phyloP scores from a whole-genome alignment of 92 coral and sea anemone species.

The Plumapathes pennacea region DNA sequence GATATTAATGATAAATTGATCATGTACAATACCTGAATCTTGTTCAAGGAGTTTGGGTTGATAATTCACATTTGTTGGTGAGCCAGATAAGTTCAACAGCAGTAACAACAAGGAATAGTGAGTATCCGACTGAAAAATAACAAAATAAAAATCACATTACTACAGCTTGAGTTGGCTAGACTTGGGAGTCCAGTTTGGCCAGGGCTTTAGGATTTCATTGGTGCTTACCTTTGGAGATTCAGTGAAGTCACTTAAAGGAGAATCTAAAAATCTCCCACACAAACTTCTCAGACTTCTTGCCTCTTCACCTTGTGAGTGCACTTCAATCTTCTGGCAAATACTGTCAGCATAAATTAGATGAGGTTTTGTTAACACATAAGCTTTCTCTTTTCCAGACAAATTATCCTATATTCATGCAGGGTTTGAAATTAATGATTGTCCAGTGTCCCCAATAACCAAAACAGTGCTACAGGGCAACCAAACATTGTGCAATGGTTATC shows the following conservation, averaged over 20 bases:
- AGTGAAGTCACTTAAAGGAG: conserved; percentile 64
- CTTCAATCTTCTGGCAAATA: conserved; percentile 73
- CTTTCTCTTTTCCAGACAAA: too few relatives aligned
- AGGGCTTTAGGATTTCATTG: background rate
- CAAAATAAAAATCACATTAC: background rate
- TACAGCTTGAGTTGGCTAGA: background rate
- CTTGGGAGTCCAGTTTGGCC: background rate
- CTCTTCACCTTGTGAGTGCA: conserved; percentile 83
- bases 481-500: too few relatives aligned
- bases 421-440: too few relatives aligned
- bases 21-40: background rate
- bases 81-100: conserved; percentile 64
- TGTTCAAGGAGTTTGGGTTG: conserved; percentile 26
- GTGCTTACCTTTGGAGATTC: background rate
- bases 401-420: too few relatives aligned
- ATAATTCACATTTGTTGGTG: conserved; percentile 73
- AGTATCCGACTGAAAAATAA: conserved; percentile 64
- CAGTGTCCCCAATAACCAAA: too few relatives aligned
- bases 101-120: conserved; percentile 77
- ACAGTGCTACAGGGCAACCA: too few relatives aligned
- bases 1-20: background rate
- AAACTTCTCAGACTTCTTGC: conserved; percentile 68
- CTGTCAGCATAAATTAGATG: conserved; percentile 18
- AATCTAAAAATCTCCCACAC: conserved; percentile 62
- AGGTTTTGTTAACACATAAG: too few relatives aligned